Evolutionary conservation across 2,888 invertebrate species (phyloP).

Genomic region (Tetheella fluctuosa): DNA sequence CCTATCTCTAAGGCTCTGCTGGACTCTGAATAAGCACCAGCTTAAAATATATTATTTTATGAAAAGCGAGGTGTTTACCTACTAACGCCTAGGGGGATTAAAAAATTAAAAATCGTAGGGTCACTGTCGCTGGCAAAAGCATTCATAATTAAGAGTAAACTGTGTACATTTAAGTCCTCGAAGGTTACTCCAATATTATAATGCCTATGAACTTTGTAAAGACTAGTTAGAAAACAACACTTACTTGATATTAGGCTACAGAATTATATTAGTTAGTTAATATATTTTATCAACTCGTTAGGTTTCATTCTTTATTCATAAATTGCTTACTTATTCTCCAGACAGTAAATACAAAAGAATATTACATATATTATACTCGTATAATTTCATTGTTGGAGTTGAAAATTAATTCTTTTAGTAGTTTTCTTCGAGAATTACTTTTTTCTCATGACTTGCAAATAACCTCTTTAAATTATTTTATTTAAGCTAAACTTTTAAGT

Average conservation of each 20-base stretch:
- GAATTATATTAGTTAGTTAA: background rate
- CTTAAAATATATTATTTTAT: no score
- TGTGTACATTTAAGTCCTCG: background rate
- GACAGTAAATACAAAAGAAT: no score
- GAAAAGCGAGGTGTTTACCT: no score
- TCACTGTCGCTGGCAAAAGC: background rate
- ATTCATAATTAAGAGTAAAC: background rate
- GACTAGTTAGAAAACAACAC: conserved; percentile 19
- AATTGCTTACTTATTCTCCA: no score
- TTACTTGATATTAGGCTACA: no score
- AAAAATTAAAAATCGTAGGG: background rate
- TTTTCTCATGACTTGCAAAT: no score
- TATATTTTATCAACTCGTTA: background rate
- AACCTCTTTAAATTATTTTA: no score
- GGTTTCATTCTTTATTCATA: no score
- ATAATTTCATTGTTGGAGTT: conserved; percentile 16
- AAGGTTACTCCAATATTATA: conserved; percentile 17
- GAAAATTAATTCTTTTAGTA: background rate
- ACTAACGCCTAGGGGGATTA: background rate
- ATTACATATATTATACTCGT: no score
- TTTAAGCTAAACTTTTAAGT: no score
- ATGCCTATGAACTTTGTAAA: conserved; percentile 24
- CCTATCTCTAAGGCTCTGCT: background rate
- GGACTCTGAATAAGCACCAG: no score
- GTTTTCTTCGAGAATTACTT: no score